Evolutionary conservation across 2,888 invertebrate species (phyloP).

Genomic region (Machimus rusticus): DNA sequence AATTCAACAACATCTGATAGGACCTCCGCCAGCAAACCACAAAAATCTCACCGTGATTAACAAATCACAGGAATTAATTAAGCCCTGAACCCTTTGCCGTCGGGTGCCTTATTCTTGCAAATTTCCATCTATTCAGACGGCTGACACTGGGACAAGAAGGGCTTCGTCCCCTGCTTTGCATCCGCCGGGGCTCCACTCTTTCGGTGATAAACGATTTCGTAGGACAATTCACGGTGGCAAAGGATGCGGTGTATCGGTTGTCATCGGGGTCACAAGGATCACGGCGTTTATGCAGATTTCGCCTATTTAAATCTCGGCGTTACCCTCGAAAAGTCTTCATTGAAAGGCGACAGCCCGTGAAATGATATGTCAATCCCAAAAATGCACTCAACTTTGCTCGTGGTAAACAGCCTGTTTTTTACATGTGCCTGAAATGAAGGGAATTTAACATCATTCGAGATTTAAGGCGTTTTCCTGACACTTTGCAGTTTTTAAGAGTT

Average conservation of each 20-base stretch:
- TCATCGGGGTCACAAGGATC: constrained; percentile 36
- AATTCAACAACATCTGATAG: not conserved
- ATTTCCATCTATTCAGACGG: constrained; percentile 26
- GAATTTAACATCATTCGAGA: not conserved
- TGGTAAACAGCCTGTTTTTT: not conserved
- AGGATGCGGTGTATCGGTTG: constrained; percentile 27
- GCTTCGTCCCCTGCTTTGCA: constrained; percentile 30
- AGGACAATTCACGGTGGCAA: constrained; percentile 4
- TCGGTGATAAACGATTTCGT: constrained; percentile 4
- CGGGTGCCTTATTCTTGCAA: constrained; percentile 5
- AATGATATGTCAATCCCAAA: constrained; percentile 65
- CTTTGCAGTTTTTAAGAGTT: not conserved
- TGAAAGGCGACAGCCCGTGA: constrained; percentile 64
- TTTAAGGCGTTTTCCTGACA: not conserved
- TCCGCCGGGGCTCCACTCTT: not conserved
- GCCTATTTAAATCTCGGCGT: constrained; percentile 33
- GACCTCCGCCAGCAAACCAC: not conserved
- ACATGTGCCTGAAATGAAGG: not conserved
- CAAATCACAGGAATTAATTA: constrained; percentile 40
- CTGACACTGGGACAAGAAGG: not conserved
- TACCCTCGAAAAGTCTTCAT: constrained; percentile 55
- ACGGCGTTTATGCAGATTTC: constrained; percentile 46
- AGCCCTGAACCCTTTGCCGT: constrained; percentile 34
- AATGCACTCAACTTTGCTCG: constrained; percentile 50
- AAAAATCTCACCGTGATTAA: constrained; percentile 31